A percentile compares a stretch with the other conserved stretches of the same genome.
These are phyloP conservation scores for Alfaro cultratus DNA, from an alignment of 2,797 vertebrate genomes.

Conservation along the genomic window DNA sequence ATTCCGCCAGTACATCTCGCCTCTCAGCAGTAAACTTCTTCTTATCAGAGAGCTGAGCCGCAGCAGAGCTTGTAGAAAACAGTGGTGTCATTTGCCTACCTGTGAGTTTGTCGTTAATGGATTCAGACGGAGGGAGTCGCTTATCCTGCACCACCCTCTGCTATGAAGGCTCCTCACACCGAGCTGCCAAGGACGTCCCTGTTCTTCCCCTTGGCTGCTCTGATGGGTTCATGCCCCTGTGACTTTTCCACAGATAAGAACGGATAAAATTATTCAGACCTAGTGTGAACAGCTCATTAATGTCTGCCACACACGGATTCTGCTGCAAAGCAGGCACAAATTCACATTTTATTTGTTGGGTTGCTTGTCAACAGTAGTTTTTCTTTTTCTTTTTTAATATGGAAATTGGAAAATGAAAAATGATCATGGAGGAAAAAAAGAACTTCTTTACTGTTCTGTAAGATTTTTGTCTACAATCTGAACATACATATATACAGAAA, in stretches of 20 bases:
- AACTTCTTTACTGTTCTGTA: not conserved
- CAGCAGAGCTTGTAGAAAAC: constrained; percentile 46
- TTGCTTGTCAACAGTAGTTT: not conserved
- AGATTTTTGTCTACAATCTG: not conserved
- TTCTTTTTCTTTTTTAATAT: not conserved
- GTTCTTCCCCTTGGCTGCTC: constrained; percentile 30
- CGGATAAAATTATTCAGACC: constrained; percentile 66
- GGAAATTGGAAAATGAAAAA: not conserved
- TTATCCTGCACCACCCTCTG: constrained; percentile 38
- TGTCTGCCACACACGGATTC: constrained; percentile 40
- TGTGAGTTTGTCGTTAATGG: constrained; percentile 54
- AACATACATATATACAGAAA: not conserved
- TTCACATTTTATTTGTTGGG: constrained; percentile 10
- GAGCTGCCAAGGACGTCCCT: constrained; percentile 66
- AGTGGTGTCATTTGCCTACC: constrained; percentile 42
- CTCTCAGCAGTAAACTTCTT: constrained; percentile 55
- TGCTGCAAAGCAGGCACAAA: constrained; percentile 10
- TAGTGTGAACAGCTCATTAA: constrained; percentile 60
- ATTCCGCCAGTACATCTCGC: constrained; percentile 33
- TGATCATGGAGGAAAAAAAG: too few relatives aligned
- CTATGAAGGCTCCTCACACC: constrained; percentile 74
- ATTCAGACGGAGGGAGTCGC: constrained; percentile 45
- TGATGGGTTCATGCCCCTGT: constrained; percentile 62
- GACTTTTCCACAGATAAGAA: constrained; percentile 61
- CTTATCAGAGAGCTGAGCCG: constrained; percentile 50